Evolutionary conservation across 2,113 vertebrate species (phyloP), one percentile per base, ranked within the genome.

Genomic region (Gopherus flavomarginatus): DNA sequence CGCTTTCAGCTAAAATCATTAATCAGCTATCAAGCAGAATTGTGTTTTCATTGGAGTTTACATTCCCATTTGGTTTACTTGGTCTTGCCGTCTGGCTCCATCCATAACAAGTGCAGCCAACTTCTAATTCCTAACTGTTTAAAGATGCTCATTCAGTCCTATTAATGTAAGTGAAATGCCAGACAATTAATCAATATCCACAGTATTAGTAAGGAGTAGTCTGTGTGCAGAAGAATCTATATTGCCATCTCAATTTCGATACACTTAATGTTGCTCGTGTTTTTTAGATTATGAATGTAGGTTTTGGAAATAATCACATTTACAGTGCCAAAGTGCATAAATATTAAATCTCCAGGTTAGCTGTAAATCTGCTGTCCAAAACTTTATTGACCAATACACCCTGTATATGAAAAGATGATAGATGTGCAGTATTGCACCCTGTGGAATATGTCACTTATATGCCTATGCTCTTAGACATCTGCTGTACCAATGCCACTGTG

Each of bases 21-120:
- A n/a, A 78, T 78, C 88, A 88, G 26, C 91, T 50, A 80, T 29
- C 38, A 90, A 62, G 81, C 22, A 85, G 90, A 92, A 90, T 92
- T 29, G 83, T 26, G 3, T 92, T 90, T 93, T 79, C 84, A 82
- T 54, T 92, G 72, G 88, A 47, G 86, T 95, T 95, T 72, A 22
- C 12, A 56, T 84, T 87, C 49, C 87, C 44, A 8, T 84, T 97
- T 92, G 83, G 53, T 96, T 97, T 90, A 27, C 81, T 81, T 85
- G 78, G 1, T 89, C 90, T 90, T 95, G 72, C 87, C 95, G 59
- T 84, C 95, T 97, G 95, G 92, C 90, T 96, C 91, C 54, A 38
- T 93, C 96, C 69, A 4, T 57, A 91, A 83, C 22, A 84, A 96
- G 81, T 27, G 86, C 86, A 95, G 95, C 95, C 95, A 97, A 93